Conservation (phyloP, 2,888 invertebrate genomes). For the Cremastinae sp. region DNA sequence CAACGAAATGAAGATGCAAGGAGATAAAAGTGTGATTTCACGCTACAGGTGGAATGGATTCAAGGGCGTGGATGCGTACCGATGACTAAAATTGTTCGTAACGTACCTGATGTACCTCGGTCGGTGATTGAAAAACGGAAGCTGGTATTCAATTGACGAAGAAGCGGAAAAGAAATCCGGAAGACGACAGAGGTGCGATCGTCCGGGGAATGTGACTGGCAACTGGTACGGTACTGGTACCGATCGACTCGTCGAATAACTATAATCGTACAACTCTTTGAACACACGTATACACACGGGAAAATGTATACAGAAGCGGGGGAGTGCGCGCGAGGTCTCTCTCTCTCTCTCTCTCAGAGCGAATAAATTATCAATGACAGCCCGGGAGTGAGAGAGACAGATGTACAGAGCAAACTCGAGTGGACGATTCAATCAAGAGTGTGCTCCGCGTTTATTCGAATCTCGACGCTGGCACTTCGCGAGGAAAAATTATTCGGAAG, state of each 20-base stretch:
- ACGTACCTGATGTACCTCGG: no score
- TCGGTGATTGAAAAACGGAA: neutral
- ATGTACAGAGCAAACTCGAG: neutral
- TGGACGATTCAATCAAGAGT: neutral
- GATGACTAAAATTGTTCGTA: no score
- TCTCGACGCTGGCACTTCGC: neutral
- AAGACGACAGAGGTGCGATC: constrained; percentile 12
- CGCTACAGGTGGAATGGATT: no score
- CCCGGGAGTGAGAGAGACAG: neutral
- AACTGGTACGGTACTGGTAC: constrained; percentile 70
- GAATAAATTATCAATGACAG: constrained; percentile 13
- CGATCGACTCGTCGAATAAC: constrained; percentile 57
- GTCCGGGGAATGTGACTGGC: constrained; percentile 52
- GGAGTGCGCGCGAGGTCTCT: constrained; percentile 7
- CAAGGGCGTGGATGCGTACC: no score
- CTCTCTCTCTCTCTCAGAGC: neutral
- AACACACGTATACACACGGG: constrained; percentile 11
- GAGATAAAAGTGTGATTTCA: no score
- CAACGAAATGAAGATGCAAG: no score
- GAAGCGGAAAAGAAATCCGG: constrained; percentile 2
- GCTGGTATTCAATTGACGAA: neutral
- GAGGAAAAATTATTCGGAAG: no score
- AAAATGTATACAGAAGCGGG: constrained; percentile 15
- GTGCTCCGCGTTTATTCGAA: no score
- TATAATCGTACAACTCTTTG: constrained; percentile 18